Evolutionary conservation across 2,888 invertebrate genomes (phyloP), one percentile per base, ranked within the genome.

Genomic region (Holacanthella duospinosa): DNA sequence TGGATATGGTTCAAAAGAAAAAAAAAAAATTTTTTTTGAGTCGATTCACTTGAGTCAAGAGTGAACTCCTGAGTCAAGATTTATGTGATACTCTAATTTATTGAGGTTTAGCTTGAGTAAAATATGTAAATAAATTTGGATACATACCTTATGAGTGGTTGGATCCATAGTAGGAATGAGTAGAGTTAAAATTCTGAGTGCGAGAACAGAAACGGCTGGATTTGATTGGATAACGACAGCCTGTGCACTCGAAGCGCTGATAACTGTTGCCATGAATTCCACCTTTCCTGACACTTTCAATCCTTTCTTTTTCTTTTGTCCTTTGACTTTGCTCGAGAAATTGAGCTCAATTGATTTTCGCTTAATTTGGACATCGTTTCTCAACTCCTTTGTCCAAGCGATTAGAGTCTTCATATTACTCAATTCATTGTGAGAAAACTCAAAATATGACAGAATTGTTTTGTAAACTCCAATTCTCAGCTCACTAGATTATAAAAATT

Each of bases 121-220:
- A n/a, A n/a, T n/a, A n/a, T n/a, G n/a, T n/a, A n/a, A n/a, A n/a
- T n/a, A n/a, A n/a, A n/a, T n/a, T n/a, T n/a, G n/a, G n/a, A n/a
- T n/a, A n/a, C n/a, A n/a, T 29, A 55, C 29, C 55, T 27, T 55
- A 27, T 55, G 55, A 55, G 29, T 55, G 21, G 25, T 27, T 55
- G 9, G 9, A 26, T 55, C 29, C 9, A 48, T 9, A 16, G 48
- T 16, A 48, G 48, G 48, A 4, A 48, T 9, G 48, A 48, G 48
- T 4, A 9, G 21, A 48, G 19, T n/a, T 21, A 48, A 21, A 21
- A 48, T 48, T 21, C n/a, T 9, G n/a, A 48, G 48, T 16, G 48
- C 48, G 21, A 48, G 48, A 48, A 4, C n/a, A 16, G 48, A 9
- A 9, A 48, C 19, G 48, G 48, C n/a, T 9, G 48, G 21, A 21